Conservation (phyloP, 2,888 invertebrate genomes). For the Lamproptera curius region DNA sequence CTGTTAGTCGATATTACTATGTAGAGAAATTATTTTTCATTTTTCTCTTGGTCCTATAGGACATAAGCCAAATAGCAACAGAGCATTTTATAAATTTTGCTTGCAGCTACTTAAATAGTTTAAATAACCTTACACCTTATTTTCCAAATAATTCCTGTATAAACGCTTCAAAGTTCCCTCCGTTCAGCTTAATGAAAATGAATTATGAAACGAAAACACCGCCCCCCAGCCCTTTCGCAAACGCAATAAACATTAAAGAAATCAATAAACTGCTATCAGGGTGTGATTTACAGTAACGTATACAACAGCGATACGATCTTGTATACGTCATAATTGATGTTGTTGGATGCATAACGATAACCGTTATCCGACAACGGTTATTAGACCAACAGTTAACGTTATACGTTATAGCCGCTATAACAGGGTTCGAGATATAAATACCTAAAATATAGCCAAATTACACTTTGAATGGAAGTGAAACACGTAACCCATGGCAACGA, state of each 20-base stretch:
- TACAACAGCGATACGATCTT: slow-evolving; percentile 72
- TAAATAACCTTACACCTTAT: not conserved
- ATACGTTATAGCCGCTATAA: no score
- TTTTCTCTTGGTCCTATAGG: not conserved
- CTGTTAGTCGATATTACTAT: no score
- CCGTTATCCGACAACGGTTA: not conserved
- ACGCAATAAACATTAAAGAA: slow-evolving; percentile 65
- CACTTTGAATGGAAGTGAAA: no score
- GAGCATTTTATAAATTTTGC: not conserved
- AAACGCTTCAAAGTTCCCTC: not conserved
- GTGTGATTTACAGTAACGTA: slow-evolving; percentile 72
- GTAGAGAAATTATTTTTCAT: not conserved
- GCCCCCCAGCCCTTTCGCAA: slow-evolving; percentile 56
- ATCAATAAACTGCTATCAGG: slow-evolving; percentile 68
- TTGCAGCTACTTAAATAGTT: not conserved
- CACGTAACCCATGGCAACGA: no score
- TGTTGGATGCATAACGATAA: not conserved
- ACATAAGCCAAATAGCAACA: not conserved
- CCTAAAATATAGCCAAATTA: no score
- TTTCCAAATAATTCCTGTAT: not conserved
- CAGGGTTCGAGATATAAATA: no score
- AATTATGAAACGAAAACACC: slow-evolving; percentile 59
- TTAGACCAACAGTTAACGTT: not conserved
- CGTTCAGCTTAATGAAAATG: slow-evolving; percentile 63
- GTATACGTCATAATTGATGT: slow-evolving; percentile 68